These are phyloP conservation scores for Cryptocephalus moraei DNA, from an alignment of 2,888 invertebrate genomes.

Conservation along the genomic window DNA sequence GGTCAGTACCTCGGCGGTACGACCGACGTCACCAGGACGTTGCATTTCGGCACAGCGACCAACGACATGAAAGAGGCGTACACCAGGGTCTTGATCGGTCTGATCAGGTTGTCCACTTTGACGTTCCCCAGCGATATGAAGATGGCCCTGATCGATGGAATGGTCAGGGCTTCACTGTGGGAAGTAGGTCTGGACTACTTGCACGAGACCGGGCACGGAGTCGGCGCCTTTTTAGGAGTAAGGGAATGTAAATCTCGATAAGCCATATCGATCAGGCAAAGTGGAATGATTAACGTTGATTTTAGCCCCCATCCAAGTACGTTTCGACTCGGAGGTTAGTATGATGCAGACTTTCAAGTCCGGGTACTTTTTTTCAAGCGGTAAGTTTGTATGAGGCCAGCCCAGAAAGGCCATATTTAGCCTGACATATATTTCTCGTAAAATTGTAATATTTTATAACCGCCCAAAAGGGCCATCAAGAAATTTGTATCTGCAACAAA, in stretches of 20 bases:
- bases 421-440: too few species aligned
- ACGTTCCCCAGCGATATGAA: conserved; percentile 64
- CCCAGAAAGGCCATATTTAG: too few species aligned
- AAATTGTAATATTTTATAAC: too few species aligned
- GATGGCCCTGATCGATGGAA: conserved; percentile 65
- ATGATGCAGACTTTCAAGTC: conserved; percentile 38
- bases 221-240: conserved; percentile 73
- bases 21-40: conserved; percentile 81
- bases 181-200: conserved; percentile 74
- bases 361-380: conserved; percentile 70
- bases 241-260: conserved; percentile 57
- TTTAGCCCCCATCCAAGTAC: conserved; percentile 65
- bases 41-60: conserved; percentile 76
- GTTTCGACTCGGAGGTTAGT: conserved; percentile 47
- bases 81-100: conserved; percentile 69
- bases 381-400: conserved; percentile 41
- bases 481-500: too few species aligned
- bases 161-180: conserved; percentile 75
- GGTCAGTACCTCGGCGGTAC: conserved; percentile 92
- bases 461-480: too few species aligned
- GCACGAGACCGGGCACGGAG: conserved; percentile 86
- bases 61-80: conserved; percentile 66
- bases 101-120: conserved; percentile 61
- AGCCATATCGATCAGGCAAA: too few species aligned
- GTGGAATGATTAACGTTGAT: too few species aligned